Evolutionary conservation across 2,888 invertebrate species (phyloP).

Genomic region (Phengaris arion): DNA sequence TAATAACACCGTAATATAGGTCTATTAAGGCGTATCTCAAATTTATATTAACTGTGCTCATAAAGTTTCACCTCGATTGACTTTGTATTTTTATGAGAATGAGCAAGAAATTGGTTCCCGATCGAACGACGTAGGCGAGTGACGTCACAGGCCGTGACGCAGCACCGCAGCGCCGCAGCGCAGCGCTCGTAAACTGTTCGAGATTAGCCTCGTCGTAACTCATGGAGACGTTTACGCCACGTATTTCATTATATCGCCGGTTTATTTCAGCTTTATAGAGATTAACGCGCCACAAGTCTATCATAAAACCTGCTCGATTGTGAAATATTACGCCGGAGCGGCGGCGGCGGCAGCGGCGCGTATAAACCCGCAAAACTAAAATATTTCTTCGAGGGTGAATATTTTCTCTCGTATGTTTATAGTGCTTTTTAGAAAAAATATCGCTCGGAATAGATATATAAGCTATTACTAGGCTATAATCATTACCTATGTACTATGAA

Average conservation of each 20-base stretch:
- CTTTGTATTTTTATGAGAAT: slow-evolving; percentile 5
- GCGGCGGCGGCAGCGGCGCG: neutral
- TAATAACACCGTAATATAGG: neutral
- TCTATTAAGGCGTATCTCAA: neutral
- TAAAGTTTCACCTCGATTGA: slow-evolving; percentile 3
- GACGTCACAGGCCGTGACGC: neutral
- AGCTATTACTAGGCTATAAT: too few species aligned
- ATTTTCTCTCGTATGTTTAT: neutral
- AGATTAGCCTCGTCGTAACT: neutral
- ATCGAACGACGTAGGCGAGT: neutral
- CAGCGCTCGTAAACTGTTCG: neutral
- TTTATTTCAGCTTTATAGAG: slow-evolving; percentile 16
- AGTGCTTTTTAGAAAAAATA: neutral
- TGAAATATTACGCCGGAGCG: neutral
- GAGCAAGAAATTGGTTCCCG: neutral
- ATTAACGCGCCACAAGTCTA: slow-evolving; percentile 12
- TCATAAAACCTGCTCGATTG: slow-evolving; percentile 9
- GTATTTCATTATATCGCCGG: slow-evolving; percentile 14
- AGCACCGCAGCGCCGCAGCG: neutral
- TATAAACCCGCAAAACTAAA: neutral
- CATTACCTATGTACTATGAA: too few species aligned
- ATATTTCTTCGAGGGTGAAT: neutral
- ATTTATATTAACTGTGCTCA: slow-evolving; percentile 11
- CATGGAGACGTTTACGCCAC: slow-evolving; percentile 2
- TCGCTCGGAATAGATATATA: too few species aligned